These are phyloP conservation scores for Falco biarmicus DNA, from an alignment of 2,797 vertebrate genomes.

Conservation along the genomic window DNA sequence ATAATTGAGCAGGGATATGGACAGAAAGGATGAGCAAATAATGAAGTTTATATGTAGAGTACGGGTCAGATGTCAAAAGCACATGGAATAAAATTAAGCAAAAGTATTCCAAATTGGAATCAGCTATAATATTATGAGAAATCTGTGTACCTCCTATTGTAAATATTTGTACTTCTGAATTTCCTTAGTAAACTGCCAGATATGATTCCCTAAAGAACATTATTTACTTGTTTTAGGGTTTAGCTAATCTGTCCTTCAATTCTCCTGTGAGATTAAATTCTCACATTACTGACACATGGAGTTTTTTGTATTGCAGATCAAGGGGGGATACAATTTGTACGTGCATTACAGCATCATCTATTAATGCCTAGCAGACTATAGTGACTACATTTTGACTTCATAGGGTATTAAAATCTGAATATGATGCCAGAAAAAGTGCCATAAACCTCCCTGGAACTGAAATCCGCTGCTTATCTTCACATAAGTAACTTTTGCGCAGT, in stretches of 20 bases:
- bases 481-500: neutral
- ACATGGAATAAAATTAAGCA: conserved; percentile 34
- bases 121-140: conserved; percentile 45
- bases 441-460: neutral
- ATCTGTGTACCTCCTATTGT: conserved; percentile 49
- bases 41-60: neutral
- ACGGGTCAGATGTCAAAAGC: conserved; percentile 53
- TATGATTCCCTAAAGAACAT: conserved; percentile 29
- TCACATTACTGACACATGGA: neutral
- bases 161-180: conserved; percentile 63
- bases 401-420: neutral
- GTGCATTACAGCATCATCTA: neutral
- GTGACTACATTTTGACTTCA: neutral
- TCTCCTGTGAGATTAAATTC: conserved; percentile 36
- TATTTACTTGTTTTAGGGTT: conserved; percentile 62
- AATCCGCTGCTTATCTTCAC: neutral
- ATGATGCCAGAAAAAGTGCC: neutral
- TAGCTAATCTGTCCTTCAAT: conserved; percentile 47
- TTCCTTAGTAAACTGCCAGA: conserved; percentile 65
- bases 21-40: conserved; percentile 32
- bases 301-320: neutral
- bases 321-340: neutral
- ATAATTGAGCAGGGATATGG: neutral
- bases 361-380: neutral
- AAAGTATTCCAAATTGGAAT: conserved; percentile 52